Conservation (phyloP, 2,113 vertebrate species). For the Osmerus eperlanus region DNA sequence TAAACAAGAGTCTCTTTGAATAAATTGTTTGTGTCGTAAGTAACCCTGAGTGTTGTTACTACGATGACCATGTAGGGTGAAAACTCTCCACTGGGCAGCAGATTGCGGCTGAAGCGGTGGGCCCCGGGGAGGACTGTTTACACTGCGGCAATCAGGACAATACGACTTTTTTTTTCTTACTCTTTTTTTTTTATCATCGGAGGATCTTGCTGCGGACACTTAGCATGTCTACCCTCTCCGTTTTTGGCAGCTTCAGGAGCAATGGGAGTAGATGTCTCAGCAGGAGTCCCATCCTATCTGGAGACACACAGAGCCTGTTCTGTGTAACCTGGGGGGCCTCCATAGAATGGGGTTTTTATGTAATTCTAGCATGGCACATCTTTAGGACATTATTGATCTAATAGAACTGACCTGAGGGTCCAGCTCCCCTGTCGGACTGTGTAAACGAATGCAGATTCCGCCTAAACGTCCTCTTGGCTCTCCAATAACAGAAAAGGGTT, state of each 20-base stretch:
- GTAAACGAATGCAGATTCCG: constrained; percentile 65
- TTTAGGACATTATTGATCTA: constrained; percentile 74
- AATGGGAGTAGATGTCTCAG: constrained; percentile 74
- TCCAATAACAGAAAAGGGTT: constrained; percentile 43
- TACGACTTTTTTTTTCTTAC: constrained; percentile 61
- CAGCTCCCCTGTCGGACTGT: constrained; percentile 63
- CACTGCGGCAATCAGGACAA: constrained; percentile 66
- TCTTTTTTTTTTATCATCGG: constrained; percentile 52
- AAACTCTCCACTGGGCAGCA: constrained; percentile 52
- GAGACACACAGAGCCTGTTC: constrained; percentile 47
- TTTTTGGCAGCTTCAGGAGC: constrained; percentile 68
- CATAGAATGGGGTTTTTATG: constrained; percentile 70
- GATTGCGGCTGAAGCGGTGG: constrained; percentile 43
- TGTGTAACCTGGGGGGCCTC: constrained; percentile 49
- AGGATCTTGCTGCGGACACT: constrained; percentile 50
- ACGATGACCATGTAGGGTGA: constrained; percentile 71
- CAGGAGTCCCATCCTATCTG: constrained; percentile 72
- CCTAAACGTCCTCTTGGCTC: not conserved
- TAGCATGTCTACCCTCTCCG: constrained; percentile 50
- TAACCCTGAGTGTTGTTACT: constrained; percentile 64
- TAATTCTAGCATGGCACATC: constrained; percentile 68
- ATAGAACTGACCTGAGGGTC: constrained; percentile 68
- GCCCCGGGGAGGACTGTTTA: constrained; percentile 58
- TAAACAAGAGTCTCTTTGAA: constrained; percentile 59
- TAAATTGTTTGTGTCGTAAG: constrained; percentile 63